phyloP scores from a whole-genome alignment of 2,113 vertebrate genomes.

The Mus musculus region DNA sequence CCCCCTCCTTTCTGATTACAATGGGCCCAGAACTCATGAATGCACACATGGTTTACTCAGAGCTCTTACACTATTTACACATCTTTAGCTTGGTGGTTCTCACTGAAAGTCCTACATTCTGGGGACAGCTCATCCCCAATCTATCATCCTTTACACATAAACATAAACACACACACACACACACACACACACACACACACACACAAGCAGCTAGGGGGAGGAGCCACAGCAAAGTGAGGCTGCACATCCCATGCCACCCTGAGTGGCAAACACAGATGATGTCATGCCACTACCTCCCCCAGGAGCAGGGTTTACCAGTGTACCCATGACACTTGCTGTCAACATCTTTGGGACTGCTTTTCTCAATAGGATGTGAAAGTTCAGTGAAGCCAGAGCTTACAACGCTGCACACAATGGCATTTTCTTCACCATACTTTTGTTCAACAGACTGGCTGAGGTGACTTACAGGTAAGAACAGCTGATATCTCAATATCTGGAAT shows the following conservation, averaged over 20 bases:
- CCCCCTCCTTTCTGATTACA: neutral
- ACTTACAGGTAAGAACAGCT: neutral
- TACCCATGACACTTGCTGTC: fast-evolving
- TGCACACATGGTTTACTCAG: neutral
- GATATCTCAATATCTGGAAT: neutral
- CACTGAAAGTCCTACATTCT: neutral
- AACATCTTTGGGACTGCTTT: neutral
- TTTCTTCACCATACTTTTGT: neutral
- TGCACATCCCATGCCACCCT: neutral
- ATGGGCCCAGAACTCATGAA: neutral
- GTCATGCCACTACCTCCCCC: fast-evolving
- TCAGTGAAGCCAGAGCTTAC: neutral
- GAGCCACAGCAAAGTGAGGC: neutral
- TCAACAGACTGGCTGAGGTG: neutral
- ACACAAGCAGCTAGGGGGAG: neutral
- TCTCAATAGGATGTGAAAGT: neutral
- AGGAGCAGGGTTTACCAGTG: neutral
- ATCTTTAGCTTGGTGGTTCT: neutral
- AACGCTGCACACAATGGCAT: too few species aligned
- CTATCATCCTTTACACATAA: neutral
- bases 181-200: neutral
- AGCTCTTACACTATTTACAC: neutral
- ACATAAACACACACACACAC: neutral
- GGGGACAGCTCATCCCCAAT: neutral
- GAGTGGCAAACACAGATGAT: neutral